Percentiles rank a stretch among this genome's conserved stretches.
Evolutionary conservation across 1,140 invertebrate species (phyloP).

Genomic region (Brachionus paranguensis): DNA sequence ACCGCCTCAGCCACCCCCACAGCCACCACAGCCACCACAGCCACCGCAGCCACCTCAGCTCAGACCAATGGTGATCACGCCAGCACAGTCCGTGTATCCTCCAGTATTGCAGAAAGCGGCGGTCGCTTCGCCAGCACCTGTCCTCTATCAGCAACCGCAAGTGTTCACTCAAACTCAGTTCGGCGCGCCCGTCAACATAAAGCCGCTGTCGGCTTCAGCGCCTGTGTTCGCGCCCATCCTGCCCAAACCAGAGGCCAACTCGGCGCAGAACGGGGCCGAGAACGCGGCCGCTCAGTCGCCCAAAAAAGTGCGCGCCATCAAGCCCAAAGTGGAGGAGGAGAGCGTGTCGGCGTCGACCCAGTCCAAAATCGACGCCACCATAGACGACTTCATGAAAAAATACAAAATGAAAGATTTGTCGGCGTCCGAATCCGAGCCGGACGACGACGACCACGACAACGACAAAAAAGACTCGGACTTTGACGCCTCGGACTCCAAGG

Average conservation of each 20-base stretch:
- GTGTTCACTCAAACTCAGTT: neutral
- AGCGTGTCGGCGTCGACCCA: neutral
- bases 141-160: neutral
- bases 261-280: neutral
- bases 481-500: neutral
- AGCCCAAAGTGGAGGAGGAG: neutral
- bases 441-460: neutral
- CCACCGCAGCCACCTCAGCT: neutral
- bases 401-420: neutral
- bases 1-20: neutral
- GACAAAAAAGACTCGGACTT: constrained; percentile 22
- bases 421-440: neutral
- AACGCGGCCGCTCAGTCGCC: neutral
- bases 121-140: neutral
- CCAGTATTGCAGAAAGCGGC: neutral
- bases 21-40: neutral
- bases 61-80: neutral
- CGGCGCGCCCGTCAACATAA: neutral
- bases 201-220: neutral
- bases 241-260: neutral
- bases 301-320: neutral
- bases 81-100: neutral
- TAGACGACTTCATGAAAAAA: constrained; percentile 38
- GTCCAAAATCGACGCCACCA: constrained; percentile 20
- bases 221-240: neutral